Conservation (phyloP, 2,888 invertebrate species). For the Pachymerium ferrugineum region DNA sequence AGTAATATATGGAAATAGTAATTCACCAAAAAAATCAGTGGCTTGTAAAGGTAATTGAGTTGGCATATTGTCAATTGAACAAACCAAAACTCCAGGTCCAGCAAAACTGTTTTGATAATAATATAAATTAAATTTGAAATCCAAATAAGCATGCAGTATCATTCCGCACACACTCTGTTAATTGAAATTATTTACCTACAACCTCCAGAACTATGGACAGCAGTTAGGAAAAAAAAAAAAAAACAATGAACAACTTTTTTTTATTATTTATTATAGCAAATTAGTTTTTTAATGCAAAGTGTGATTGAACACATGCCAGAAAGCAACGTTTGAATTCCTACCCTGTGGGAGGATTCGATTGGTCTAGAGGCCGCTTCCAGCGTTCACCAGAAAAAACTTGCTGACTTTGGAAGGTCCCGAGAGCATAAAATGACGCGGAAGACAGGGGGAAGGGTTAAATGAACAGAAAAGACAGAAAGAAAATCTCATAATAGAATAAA, state of each 20-base stretch:
- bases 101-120: slow-evolving; percentile 62
- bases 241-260: not conserved
- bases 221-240: not conserved
- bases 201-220: not conserved
- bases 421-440: not conserved
- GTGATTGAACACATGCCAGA: not conserved
- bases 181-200: not conserved
- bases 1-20: slow-evolving; percentile 77
- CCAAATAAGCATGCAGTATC: no score
- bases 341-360: not conserved
- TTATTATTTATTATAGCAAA: no score
- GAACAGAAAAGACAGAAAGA: not conserved
- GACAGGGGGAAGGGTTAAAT: not conserved
- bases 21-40: slow-evolving; percentile 94
- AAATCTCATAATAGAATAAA: not conserved
- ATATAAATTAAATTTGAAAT: not conserved
- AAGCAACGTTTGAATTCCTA: not conserved
- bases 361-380: not conserved
- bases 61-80: slow-evolving; percentile 99
- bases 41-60: slow-evolving; percentile 96
- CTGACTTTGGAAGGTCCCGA: not conserved
- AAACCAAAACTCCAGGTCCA: slow-evolving; percentile 96
- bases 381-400: not conserved
- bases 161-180: no score
- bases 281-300: no score